Percentiles rank a stretch among this genome's conserved stretches.
Conservation (phyloP, 2,888 invertebrate species). For the Agrochola circellaris region DNA sequence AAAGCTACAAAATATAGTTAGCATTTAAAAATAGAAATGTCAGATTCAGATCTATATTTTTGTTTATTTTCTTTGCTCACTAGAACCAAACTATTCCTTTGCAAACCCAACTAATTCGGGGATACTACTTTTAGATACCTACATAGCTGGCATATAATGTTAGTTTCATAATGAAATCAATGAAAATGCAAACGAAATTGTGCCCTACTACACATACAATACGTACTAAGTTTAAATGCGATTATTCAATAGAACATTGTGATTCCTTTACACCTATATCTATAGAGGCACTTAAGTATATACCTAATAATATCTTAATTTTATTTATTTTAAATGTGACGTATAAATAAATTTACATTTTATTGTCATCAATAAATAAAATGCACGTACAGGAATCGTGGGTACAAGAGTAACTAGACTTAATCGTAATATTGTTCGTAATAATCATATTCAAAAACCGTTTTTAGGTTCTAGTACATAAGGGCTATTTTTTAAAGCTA, state of each 20-base stretch:
- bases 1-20: background rate
- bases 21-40: background rate
- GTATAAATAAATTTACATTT: conserved; percentile 67
- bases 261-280: conserved; percentile 64
- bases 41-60: background rate
- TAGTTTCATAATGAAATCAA: conserved; percentile 55
- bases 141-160: conserved; percentile 57
- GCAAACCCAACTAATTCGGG: conserved; percentile 44
- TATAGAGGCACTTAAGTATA: conserved; percentile 56
- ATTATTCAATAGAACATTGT: conserved; percentile 63
- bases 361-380: conserved; percentile 77
- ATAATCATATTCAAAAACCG: conserved; percentile 58
- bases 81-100: conserved; percentile 61
- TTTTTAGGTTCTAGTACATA: conserved; percentile 59
- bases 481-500: conserved; percentile 64
- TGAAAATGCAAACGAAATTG: conserved; percentile 58
- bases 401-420: conserved; percentile 51
- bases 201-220: conserved; percentile 55
- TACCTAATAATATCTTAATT: conserved; percentile 53
- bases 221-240: conserved; percentile 68
- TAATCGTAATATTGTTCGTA: conserved; percentile 58
- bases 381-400: conserved; percentile 77
- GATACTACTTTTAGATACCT: conserved; percentile 51
- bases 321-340: conserved; percentile 55
- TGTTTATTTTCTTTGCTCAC: background rate